phyloP scores from a whole-genome alignment of 2,113 vertebrate species.

The Oncorhynchus tshawytscha region DNA sequence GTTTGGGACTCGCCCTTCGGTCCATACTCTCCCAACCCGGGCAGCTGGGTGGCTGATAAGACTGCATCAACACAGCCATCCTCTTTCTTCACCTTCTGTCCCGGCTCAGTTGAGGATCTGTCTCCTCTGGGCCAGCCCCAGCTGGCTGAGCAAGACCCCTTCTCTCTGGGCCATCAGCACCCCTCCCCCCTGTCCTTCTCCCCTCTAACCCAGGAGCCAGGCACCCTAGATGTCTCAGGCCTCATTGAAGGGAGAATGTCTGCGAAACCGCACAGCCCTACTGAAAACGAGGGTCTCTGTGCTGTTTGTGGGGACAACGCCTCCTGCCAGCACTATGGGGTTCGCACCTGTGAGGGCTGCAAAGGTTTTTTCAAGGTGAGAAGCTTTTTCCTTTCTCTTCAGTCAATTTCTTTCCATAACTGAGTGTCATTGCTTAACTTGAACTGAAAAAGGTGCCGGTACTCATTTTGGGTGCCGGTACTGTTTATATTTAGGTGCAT shows the following conservation, averaged over 20 bases:
- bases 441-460: too few species aligned
- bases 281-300: constrained; percentile 84
- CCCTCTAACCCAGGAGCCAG: constrained; percentile 66
- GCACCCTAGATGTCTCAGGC: constrained; percentile 65
- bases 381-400: not conserved
- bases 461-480: too few species aligned
- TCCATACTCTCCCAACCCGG: constrained; percentile 79
- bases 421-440: not conserved
- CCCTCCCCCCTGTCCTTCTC: constrained; percentile 59
- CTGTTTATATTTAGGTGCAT: too few species aligned
- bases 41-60: constrained; percentile 78
- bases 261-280: constrained; percentile 74
- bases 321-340: constrained; percentile 95
- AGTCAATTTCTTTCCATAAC: not conserved
- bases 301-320: constrained; percentile 94
- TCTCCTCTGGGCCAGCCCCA: constrained; percentile 67
- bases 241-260: constrained; percentile 72
- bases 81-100: constrained; percentile 81
- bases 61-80: constrained; percentile 64
- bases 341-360: constrained; percentile 95
- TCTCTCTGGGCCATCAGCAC: constrained; percentile 65
- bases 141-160: constrained; percentile 74
- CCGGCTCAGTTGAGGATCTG: constrained; percentile 62
- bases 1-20: constrained; percentile 87
- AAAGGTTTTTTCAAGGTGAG: constrained; percentile 98